Evolutionary conservation across 1,140 invertebrate genomes (phyloP), one percentile per base, ranked within the genome.

Genomic region (Proales similis): DNA sequence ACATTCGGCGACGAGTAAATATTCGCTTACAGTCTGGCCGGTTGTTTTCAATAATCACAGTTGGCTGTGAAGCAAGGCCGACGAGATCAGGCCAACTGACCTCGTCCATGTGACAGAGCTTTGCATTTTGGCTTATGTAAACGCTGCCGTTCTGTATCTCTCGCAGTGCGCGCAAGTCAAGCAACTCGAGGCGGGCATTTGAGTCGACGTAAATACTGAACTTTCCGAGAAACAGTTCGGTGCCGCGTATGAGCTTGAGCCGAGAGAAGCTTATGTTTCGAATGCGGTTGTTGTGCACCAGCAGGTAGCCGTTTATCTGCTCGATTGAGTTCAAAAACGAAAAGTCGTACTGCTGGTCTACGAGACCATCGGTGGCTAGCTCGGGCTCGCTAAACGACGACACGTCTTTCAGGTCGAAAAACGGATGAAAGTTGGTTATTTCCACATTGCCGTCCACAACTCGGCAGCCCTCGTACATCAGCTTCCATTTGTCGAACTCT

Each of bases 361-460:
- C 14, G 9, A 36, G 14, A 36, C 14, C 9, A 36, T 36, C 33
- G n/a, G n/a, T n/a, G n/a, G n/a, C n/a, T n/a, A n/a, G n/a, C n/a
- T n/a, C n/a, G n/a, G n/a, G n/a, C n/a, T n/a, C n/a, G 33, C 14
- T 36, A 9, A 9, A 9, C 9, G 33, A 36, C 7, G 30, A 42
- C 12, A 24, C 43, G 4, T 12, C 9, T 17, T 20, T 46, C 5
- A 19, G 12, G 4, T 57, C 26, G 11, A 26, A 14, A 2, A 42
- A 14, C 22, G 51, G 51, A 6, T 42, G 20, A 57, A 57, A 57
- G 45, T 57, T 57, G 4, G 19, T 26, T 26, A 57, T 57, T 57
- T 57, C 51, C 9, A 57, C 12, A 42, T 57, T 57, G 30, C 51
- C 51, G 30, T 57, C 51, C 12, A 57, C 33, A 39, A 42, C 39